Percentiles rank a stretch among this genome's conserved stretches.
Conservation (phyloP, 1,140 invertebrate genomes). For the Medauroidea extradentata region DNA sequence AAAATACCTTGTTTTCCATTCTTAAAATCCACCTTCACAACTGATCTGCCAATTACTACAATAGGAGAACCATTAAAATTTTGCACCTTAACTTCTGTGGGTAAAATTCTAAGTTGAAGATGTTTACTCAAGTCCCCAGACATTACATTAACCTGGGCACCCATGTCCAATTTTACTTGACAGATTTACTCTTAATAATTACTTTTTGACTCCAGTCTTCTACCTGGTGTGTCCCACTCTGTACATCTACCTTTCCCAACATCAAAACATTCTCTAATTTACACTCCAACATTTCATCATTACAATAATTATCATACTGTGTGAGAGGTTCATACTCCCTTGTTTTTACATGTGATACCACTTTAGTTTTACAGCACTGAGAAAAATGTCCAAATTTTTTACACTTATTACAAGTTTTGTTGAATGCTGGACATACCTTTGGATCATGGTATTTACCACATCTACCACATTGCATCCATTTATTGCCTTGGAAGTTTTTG, state of each 20-base stretch:
- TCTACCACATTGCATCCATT: background rate
- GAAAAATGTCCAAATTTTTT: background rate
- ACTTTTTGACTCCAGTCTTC: constrained; percentile 16
- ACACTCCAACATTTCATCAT: too few species aligned
- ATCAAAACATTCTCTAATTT: too few species aligned
- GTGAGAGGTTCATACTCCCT: too few species aligned
- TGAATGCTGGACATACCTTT: constrained; percentile 17
- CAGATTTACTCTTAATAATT: constrained; percentile 3
- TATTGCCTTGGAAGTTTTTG: too few species aligned
- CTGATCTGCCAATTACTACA: background rate
- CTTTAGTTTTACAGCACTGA: too few species aligned
- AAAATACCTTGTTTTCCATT: too few species aligned
- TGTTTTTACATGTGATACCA: too few species aligned
- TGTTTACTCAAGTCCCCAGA: background rate
- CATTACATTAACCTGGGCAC: constrained; percentile 3
- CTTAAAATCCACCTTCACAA: background rate
- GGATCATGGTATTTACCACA: constrained; percentile 9
- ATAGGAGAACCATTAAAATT: constrained; percentile 1
- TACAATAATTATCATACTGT: too few species aligned
- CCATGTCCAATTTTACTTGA: constrained; percentile 13
- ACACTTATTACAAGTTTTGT: constrained; percentile 15
- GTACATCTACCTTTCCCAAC: background rate
- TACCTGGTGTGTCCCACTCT: background rate
- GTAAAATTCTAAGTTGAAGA: background rate
- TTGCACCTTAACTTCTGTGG: background rate